Percentiles rank a stretch among this genome's conserved stretches.
These are phyloP conservation scores for Amazona guildingii DNA, from an alignment of 2,113 vertebrate genomes.

Conservation along the genomic window DNA sequence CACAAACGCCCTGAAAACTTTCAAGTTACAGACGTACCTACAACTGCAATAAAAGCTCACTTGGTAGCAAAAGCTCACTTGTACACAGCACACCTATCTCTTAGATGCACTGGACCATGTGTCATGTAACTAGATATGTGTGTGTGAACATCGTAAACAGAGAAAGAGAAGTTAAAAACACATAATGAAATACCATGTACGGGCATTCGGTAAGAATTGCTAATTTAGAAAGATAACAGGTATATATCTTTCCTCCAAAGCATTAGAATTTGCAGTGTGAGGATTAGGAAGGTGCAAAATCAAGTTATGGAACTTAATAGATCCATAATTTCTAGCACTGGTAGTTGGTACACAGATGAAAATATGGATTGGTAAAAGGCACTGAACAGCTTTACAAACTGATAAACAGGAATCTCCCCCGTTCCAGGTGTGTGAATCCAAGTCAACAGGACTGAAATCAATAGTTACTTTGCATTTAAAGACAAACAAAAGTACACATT, in stretches of 20 bases:
- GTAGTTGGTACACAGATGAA: not conserved
- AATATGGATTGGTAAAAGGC: not conserved
- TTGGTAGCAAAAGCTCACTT: not conserved
- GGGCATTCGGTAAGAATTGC: not conserved
- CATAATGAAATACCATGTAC: rapidly evolving
- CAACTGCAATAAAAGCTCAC: not conserved
- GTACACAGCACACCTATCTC: not conserved
- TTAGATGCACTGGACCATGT: not conserved
- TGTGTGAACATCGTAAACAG: not conserved
- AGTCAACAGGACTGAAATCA: not conserved
- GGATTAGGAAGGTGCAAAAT: not conserved
- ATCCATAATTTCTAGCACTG: not conserved
- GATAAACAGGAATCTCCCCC: not conserved
- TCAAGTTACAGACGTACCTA: not conserved
- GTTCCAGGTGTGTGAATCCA: not conserved
- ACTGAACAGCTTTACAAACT: not conserved
- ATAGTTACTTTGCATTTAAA: not conserved
- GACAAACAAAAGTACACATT: not conserved
- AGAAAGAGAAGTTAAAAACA: not conserved
- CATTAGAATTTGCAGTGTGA: not conserved
- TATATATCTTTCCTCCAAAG: not conserved
- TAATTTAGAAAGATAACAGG: not conserved
- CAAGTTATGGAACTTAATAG: not conserved
- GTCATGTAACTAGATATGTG: rapidly evolving
- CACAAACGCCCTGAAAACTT: not conserved